Percentiles rank a stretch among this genome's conserved stretches.
These are phyloP conservation scores for Heliopora coerulea DNA, from an alignment of 92 coral and sea anemone species.

Conservation along the genomic window DNA sequence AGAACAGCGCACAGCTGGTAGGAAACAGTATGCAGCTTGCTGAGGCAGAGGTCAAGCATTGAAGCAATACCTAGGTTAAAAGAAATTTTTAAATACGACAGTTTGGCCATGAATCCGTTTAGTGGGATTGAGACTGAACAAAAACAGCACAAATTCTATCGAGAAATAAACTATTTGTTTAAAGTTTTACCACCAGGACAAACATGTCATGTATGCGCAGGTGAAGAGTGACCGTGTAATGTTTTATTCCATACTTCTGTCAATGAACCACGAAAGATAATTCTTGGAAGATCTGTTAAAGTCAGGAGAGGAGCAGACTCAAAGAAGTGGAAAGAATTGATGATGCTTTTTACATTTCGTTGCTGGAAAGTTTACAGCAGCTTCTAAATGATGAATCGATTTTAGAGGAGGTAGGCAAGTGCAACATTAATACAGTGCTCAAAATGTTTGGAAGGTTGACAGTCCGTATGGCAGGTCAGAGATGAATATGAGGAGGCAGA, in stretches of 20 bases:
- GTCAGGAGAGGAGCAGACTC: conserved; percentile 50
- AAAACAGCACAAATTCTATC: conserved; percentile 51
- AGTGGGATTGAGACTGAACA: conserved; percentile 50
- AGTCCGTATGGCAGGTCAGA: too few species aligned
- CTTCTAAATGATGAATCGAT: conserved; percentile 62
- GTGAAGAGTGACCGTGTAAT: too few species aligned
- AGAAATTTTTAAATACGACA: conserved; percentile 45
- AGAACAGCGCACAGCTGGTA: conserved; percentile 45
- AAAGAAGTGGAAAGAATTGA: conserved; percentile 52
- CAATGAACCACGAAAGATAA: conserved; percentile 58
- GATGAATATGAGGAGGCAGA: too few species aligned
- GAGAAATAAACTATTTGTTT: too few species aligned
- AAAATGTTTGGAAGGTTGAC: too few species aligned
- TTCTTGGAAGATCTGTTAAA: conserved; percentile 46
- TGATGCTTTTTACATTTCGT: conserved; percentile 54
- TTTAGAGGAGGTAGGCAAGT: conserved; percentile 50
- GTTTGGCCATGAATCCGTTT: conserved; percentile 45
- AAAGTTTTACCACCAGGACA: too few species aligned
- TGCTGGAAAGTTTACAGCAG: conserved; percentile 62
- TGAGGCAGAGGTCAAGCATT: conserved; percentile 33
- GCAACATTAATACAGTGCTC: too few species aligned
- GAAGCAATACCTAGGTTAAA: conserved; percentile 40
- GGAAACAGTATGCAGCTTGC: conserved; percentile 40
- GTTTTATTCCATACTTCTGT: too few species aligned
- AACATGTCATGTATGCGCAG: too few species aligned